A percentile compares a stretch with the other conserved stretches of the same genome.
These are phyloP conservation scores for Priocnemis perturbator DNA, from an alignment of 2,888 invertebrate species.

Conservation along the genomic window DNA sequence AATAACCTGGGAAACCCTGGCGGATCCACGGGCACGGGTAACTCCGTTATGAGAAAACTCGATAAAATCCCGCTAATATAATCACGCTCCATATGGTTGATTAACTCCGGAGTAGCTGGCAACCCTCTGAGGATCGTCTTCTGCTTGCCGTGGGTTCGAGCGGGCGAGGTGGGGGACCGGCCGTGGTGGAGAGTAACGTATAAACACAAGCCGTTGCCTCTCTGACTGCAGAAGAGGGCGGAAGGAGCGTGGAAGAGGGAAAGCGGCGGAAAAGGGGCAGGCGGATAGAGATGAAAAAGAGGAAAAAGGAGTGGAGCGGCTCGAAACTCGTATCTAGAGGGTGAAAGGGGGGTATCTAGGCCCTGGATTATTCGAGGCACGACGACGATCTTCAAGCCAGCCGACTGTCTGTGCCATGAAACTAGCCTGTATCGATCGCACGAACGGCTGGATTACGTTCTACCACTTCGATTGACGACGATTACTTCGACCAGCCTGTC, in stretches of 20 bases:
- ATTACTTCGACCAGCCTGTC: slow-evolving; percentile 43
- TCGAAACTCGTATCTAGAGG: slow-evolving; percentile 48
- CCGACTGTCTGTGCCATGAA: slow-evolving; percentile 57
- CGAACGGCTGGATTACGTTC: slow-evolving; percentile 47
- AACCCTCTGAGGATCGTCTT: slow-evolving; percentile 61
- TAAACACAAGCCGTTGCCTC: slow-evolving; percentile 43
- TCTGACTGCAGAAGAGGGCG: slow-evolving; percentile 26
- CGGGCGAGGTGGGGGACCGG: slow-evolving; percentile 41
- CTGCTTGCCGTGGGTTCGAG: slow-evolving; percentile 39
- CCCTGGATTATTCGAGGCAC: slow-evolving; percentile 68
- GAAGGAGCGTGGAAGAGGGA: slow-evolving; percentile 49
- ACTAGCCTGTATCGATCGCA: slow-evolving; percentile 60
- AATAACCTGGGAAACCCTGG: slow-evolving; percentile 54
- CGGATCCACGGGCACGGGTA: slow-evolving; percentile 57
- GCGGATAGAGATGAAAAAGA: slow-evolving; percentile 41
- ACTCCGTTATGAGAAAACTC: slow-evolving; percentile 65
- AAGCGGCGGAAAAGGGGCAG: slow-evolving; percentile 44
- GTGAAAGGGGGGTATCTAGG: slow-evolving; percentile 16
- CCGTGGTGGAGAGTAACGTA: slow-evolving; percentile 48
- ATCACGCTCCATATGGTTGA: slow-evolving; percentile 70
- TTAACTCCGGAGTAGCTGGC: slow-evolving; percentile 63
- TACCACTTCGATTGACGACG: slow-evolving; percentile 43
- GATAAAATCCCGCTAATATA: slow-evolving; percentile 70
- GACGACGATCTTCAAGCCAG: slow-evolving; percentile 61
- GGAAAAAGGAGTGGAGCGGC: slow-evolving; percentile 38